phyloP scores from a whole-genome alignment of 2,797 vertebrate species.

The Enteromius argenteus region DNA sequence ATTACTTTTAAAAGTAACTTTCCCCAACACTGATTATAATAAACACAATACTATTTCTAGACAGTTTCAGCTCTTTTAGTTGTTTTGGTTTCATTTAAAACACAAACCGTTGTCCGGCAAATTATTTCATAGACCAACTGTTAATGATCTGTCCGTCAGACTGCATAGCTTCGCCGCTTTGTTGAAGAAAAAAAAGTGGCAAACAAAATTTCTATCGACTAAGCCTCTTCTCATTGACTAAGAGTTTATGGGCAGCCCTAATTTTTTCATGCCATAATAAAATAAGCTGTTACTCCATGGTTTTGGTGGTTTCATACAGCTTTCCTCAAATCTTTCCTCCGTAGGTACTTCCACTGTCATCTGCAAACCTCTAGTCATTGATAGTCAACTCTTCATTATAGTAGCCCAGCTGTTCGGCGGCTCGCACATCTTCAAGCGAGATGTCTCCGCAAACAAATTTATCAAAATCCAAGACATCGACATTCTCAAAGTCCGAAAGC shows the following conservation, averaged over 20 bases:
- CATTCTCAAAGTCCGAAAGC: conserved; percentile 95
- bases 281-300: neutral
- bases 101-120: neutral
- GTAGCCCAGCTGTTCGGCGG: conserved; percentile 97
- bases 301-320: neutral
- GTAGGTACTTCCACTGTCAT: conserved; percentile 93
- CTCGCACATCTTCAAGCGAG: conserved; percentile 97
- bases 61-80: neutral
- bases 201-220: too few species aligned
- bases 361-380: conserved; percentile 96
- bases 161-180: too few species aligned
- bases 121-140: too few species aligned
- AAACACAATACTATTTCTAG: neutral
- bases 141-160: too few species aligned
- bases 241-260: neutral
- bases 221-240: neutral
- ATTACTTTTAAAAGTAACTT: too few species aligned
- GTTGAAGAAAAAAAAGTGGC: too few species aligned
- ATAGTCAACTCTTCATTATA: conserved; percentile 92
- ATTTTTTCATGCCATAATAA: neutral
- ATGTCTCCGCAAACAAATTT: conserved; percentile 93
- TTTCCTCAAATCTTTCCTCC: neutral
- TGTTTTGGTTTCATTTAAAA: neutral
- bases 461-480: conserved; percentile 99
- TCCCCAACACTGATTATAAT: neutral